Evolutionary conservation across 2,888 invertebrate species (phyloP).

Genomic region (Chrysotoxum bicinctum): DNA sequence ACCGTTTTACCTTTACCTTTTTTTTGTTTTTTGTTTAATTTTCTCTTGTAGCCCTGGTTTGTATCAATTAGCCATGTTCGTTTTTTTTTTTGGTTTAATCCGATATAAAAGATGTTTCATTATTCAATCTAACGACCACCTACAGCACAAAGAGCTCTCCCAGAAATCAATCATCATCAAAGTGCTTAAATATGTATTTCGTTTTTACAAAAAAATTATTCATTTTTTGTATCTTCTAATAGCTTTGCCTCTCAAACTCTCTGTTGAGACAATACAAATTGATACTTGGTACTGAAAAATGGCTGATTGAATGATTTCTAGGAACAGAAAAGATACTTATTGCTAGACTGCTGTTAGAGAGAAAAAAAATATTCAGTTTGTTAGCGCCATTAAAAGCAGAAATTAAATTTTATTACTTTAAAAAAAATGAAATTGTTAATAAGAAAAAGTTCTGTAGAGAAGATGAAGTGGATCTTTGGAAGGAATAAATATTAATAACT

Average conservation of each 20-base stretch:
- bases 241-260: neutral
- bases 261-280: slow-evolving; percentile 25
- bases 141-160: slow-evolving; percentile 36
- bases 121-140: slow-evolving; percentile 34
- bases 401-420: neutral
- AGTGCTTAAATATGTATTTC: slow-evolving; percentile 48
- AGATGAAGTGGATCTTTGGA: neutral
- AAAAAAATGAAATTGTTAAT: neutral
- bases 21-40: neutral
- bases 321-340: slow-evolving; percentile 38
- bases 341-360: neutral
- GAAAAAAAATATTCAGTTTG: slow-evolving; percentile 27
- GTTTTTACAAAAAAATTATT: slow-evolving; percentile 8
- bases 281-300: slow-evolving; percentile 28
- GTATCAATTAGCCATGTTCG: slow-evolving; percentile 49
- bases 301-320: slow-evolving; percentile 55
- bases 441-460: neutral
- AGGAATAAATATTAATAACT: slow-evolving; percentile 8
- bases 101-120: slow-evolving; percentile 20
- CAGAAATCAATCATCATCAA: slow-evolving; percentile 66
- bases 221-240: neutral
- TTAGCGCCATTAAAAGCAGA: slow-evolving; percentile 27
- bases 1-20: neutral
- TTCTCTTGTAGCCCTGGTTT: slow-evolving; percentile 12
- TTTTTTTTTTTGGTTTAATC: neutral